A percentile compares a stretch with the other conserved stretches of the same genome.
phyloP scores from a whole-genome alignment of 2,888 invertebrate genomes.

The Aporophyla nigra region DNA sequence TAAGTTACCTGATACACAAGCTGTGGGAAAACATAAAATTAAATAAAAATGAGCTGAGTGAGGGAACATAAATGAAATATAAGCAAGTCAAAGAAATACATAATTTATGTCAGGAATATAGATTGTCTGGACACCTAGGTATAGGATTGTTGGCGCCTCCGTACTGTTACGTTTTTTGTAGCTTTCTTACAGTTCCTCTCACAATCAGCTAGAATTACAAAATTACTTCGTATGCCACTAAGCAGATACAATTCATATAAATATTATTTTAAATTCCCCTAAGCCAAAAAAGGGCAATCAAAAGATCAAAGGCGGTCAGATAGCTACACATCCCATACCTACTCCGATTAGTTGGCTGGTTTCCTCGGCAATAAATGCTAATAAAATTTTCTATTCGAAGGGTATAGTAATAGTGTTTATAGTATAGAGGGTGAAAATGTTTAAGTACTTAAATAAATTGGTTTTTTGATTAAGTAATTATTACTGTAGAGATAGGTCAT shows the following conservation, averaged over 20 bases:
- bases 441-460: too few relatives aligned
- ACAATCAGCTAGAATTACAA: not conserved
- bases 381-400: not conserved
- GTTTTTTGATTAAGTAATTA: not conserved
- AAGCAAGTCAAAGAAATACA: constrained; percentile 40
- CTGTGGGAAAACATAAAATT: constrained; percentile 36
- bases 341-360: not conserved
- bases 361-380: not conserved
- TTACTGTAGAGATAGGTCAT: not conserved
- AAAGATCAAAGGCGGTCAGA: not conserved
- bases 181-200: not conserved
- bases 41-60: constrained; percentile 38
- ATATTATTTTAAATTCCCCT: not conserved
- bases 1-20: constrained; percentile 2
- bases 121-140: constrained; percentile 40
- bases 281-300: not conserved
- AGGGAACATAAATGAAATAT: constrained; percentile 14
- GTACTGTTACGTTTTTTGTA: not conserved
- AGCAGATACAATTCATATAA: not conserved
- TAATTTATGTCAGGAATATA: constrained; percentile 49
- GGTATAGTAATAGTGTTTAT: too few relatives aligned
- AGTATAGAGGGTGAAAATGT: not conserved
- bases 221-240: not conserved
- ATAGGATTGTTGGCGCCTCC: constrained; percentile 40
- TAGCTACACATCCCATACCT: not conserved